Percentiles rank a stretch among this genome's conserved stretches.
Conservation (phyloP, 2,113 vertebrate species). For the Thryonomys swinderianus region DNA sequence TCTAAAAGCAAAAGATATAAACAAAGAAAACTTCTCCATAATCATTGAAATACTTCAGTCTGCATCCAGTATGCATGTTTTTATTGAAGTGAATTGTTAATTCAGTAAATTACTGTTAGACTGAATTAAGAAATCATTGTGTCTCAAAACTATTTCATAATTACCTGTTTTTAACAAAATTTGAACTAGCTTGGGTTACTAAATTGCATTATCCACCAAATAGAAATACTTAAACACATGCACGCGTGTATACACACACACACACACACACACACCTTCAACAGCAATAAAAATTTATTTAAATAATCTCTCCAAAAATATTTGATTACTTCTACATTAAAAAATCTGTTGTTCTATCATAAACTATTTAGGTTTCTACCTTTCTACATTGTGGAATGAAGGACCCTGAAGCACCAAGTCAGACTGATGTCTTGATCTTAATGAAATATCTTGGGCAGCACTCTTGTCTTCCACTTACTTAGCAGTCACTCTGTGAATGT, state of each 20-base stretch:
- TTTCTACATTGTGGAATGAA: neutral
- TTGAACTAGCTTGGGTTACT: neutral
- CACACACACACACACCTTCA: neutral
- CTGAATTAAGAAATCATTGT: neutral
- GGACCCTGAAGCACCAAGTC: neutral
- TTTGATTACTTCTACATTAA: conserved; percentile 23
- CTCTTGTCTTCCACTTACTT: neutral
- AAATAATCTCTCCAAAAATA: neutral
- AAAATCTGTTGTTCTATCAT: neutral
- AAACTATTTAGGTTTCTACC: neutral
- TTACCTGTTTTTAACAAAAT: neutral
- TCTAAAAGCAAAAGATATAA: neutral
- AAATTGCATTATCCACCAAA: neutral
- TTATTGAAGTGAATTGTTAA: conserved; percentile 27
- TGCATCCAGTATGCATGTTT: neutral
- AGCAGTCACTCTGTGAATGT: neutral
- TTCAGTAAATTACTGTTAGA: conserved; percentile 29
- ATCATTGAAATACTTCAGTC: neutral
- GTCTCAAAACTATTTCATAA: conserved; percentile 18
- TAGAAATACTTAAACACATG: neutral
- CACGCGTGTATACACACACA: neutral
- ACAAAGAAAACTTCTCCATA: neutral
- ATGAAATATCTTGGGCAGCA: neutral
- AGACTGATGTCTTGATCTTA: neutral
- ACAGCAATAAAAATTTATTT: neutral